Evolutionary conservation across 37 sponge, comb jelly and placozoan genomes (phyloP), one percentile per base, ranked within the genome.

Genomic region (Bolinopsis microptera): DNA sequence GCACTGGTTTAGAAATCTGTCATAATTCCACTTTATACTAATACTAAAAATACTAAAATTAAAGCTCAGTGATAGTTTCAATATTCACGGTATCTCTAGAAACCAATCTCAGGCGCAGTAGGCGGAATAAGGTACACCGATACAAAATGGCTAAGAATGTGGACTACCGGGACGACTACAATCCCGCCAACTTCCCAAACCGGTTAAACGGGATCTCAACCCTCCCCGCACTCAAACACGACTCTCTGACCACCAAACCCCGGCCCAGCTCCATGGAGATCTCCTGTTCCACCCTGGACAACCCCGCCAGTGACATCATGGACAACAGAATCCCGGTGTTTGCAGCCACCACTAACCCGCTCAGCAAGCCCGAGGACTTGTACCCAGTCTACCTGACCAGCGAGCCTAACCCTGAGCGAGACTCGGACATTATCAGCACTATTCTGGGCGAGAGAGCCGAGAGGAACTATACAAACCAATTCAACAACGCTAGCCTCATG

Each of bases 171-270:
- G 28, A 70, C 28, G 0, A 77, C 35, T 32, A 77, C 80, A 32
- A 77, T 3, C 32, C 27, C 5, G 32, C 27, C 21, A 77, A 77
- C 80, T 77, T 3, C 61, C 61, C 90, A 0, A 24, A 82, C 23
- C 90, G 90, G 1, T 38, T 86, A 5, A 22, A 86, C 21, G 90
- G 90, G 28, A 41, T 86, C 90, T 86, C 61, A n/a, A 86, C 90
- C 28, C 90, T 86, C 30, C 90, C 90, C 61, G 61, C 27, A 25
- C 90, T 86, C 90, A 86, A 86, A 27, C 41, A 86, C 90, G 90
- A 86, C 90, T 86, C 90, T 38, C 90, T 86, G 27, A 86, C 90
- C n/a, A 33, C 90, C 2, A 24, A n/a, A 21, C 36, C 90, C 1
- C 80, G 80, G 37, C 80, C 80, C 37, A 77, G 80, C 36, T 77